Evolutionary conservation across 2,797 vertebrate species (phyloP), one percentile per base, ranked within the genome.

Genomic region (Channallabes apus): DNA sequence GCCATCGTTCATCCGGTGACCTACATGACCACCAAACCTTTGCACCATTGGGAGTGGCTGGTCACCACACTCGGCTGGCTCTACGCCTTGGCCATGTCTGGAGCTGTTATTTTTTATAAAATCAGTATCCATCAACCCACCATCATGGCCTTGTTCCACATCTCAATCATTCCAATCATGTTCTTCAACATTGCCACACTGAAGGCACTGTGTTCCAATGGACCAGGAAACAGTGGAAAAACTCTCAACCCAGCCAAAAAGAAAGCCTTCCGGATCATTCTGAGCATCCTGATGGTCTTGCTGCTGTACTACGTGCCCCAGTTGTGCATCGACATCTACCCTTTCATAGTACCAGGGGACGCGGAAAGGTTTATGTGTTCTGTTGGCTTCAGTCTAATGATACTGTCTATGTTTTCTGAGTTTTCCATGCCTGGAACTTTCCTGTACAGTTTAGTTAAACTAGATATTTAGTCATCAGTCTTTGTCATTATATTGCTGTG

Each of bases 1-100:
- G 84, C 89, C 3, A 87, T 89, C 18, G 80, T 75, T 82, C 62
- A 86, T 80, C 89, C 86, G 3, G 65, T 84, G 20, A 75, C 18
- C 9, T 69, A 76, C 20, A 88, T 67, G 64, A 54, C 32, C 4
- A 69, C 80, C 38, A 85, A 62, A 67, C 87, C 76, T 7, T 4
- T 12, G 2, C 56, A 6, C 62, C 77, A 15, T 18, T 18, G 56
- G 3, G 35, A 65, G 18, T 24, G 59, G 51, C 22, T 77, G 22
- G 67, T 58, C 62, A 76, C n/a, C n/a, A n/a, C n/a, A n/a, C n/a
- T n/a, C n/a, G n/a, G n/a, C n/a, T n/a, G n/a, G n/a, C n/a, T n/a
- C 38, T 86, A 88, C 54, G 29, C 3, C 11, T 0, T 83, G 4
- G 24, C 32, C 24, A 1, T 58, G 2, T 61, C 61, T 7, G 18